Evolutionary conservation across 2,888 invertebrate genomes (phyloP).

Genomic region (Caenorhabditis sp.): DNA sequence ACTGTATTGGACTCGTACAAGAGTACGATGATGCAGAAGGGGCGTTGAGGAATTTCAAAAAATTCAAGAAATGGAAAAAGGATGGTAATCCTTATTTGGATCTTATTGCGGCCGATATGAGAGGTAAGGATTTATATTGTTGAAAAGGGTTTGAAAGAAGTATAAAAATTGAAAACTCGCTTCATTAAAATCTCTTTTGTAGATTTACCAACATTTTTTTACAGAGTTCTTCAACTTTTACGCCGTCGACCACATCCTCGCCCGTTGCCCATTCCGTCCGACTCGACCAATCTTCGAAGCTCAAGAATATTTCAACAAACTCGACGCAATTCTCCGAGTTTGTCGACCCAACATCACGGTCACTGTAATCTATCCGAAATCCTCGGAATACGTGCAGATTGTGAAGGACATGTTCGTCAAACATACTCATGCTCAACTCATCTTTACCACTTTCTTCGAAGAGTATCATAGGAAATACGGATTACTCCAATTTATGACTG

Average conservation of each 20-base stretch:
- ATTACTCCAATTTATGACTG: background rate
- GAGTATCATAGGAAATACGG: background rate
- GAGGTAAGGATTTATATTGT: too few species aligned
- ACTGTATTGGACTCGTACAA: background rate
- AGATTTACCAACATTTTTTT: too few species aligned
- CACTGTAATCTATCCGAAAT: background rate
- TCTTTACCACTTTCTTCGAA: background rate
- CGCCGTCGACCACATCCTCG: background rate
- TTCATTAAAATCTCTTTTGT: too few species aligned
- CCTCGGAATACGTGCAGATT: background rate
- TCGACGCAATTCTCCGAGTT: background rate
- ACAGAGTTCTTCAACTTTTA: background rate
- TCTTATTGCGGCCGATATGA: background rate
- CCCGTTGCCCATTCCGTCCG: background rate
- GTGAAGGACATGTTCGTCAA: background rate
- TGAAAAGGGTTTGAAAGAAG: too few species aligned
- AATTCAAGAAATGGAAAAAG: background rate
- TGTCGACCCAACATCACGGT: background rate
- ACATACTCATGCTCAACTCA: background rate
- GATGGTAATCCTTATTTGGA: background rate
- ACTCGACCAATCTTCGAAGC: background rate
- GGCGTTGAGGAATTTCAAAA: background rate
- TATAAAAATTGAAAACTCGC: too few species aligned
- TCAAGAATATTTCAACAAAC: background rate
- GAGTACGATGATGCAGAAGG: background rate